These are phyloP conservation scores for Rafetus swinhoei DNA, from an alignment of 2,113 vertebrate genomes.

Conservation along the genomic window DNA sequence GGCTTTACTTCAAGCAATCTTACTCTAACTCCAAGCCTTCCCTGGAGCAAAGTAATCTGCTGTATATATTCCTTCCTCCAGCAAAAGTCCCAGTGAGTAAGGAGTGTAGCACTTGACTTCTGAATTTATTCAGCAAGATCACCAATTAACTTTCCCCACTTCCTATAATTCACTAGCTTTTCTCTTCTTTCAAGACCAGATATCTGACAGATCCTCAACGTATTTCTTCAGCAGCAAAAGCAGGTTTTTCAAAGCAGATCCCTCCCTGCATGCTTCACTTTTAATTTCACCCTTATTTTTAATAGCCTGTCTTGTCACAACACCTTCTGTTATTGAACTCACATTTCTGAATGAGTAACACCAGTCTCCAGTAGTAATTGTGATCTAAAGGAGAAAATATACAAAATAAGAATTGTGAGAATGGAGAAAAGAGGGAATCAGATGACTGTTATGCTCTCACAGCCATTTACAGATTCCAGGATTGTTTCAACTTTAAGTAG, in stretches of 20 bases:
- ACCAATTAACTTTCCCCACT: not conserved
- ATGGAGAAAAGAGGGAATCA: not conserved
- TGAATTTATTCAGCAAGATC: not conserved
- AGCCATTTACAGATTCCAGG: not conserved
- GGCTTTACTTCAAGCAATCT: not conserved
- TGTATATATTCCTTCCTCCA: not conserved
- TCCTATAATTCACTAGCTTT: not conserved
- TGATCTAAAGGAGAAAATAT: not conserved
- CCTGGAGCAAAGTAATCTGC: not conserved
- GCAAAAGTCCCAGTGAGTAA: not conserved
- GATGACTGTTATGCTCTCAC: not conserved
- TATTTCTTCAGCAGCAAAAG: not conserved
- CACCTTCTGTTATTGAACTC: not conserved
- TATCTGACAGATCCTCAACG: not conserved
- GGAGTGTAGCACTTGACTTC: not conserved
- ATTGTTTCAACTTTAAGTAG: not conserved
- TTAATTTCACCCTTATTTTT: not conserved
- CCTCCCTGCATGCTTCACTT: not conserved
- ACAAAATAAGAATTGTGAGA: not conserved
- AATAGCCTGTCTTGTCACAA: not conserved
- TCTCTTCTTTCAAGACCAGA: not conserved
- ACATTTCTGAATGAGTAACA: not conserved
- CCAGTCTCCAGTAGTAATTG: not conserved
- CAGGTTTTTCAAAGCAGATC: not conserved
- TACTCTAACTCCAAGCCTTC: not conserved